A percentile compares a stretch with the other conserved stretches of the same genome.
phyloP scores from a whole-genome alignment of 1,140 invertebrate genomes.

The Acromyrmex charruanus region DNA sequence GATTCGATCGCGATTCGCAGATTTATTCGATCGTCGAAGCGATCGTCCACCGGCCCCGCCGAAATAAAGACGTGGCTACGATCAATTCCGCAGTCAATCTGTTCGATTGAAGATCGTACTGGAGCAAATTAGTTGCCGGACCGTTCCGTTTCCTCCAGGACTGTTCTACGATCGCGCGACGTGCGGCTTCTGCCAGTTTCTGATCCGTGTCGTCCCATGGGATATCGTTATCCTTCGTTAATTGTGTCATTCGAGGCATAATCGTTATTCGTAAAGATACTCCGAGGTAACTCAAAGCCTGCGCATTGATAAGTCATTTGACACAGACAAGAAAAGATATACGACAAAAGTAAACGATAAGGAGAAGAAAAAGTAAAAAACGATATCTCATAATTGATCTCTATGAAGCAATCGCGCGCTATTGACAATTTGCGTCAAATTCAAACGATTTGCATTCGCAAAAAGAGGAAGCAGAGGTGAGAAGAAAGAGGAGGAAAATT shows the following conservation, averaged over 20 bases:
- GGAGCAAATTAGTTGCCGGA: constrained; percentile 1
- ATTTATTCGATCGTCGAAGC: constrained; percentile 33
- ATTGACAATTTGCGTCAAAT: background rate
- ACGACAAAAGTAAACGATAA: background rate
- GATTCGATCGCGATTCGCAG: constrained; percentile 44
- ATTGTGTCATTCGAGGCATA: background rate
- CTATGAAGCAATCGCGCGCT: background rate
- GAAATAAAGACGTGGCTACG: background rate
- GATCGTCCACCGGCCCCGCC: constrained; percentile 1
- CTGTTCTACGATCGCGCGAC: constrained; percentile 37
- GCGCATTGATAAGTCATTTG: background rate
- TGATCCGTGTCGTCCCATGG: background rate
- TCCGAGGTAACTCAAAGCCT: background rate
- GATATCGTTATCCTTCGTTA: background rate
- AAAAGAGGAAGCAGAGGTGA: background rate
- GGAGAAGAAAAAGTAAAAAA: background rate
- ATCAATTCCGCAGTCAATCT: background rate
- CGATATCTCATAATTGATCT: background rate
- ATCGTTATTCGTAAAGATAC: constrained; percentile 14
- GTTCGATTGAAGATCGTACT: background rate
- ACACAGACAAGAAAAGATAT: background rate
- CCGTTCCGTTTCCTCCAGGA: constrained; percentile 40
- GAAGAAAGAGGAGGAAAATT: background rate
- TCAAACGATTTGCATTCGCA: background rate
- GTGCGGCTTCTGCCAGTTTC: constrained; percentile 6